Conservation (phyloP, 2,888 invertebrate genomes). For the Osmoderma eremita region DNA sequence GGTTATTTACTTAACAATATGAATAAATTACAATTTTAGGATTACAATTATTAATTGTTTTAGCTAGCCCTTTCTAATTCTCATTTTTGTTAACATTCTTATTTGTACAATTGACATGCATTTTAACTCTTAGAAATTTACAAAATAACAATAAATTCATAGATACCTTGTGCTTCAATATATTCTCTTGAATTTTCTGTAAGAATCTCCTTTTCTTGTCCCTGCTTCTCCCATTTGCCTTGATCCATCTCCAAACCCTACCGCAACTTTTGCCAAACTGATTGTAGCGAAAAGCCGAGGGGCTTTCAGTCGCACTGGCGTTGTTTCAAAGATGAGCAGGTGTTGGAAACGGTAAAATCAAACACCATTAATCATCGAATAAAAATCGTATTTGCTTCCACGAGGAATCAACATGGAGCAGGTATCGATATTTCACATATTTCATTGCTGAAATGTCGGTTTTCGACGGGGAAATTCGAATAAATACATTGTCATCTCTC, state of each 20-base stretch:
- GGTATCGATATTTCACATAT: neutral
- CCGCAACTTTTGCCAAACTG: slow-evolving; percentile 48
- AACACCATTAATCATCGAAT: neutral
- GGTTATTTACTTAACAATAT: no score
- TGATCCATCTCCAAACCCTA: slow-evolving; percentile 49
- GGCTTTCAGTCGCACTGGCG: slow-evolving; percentile 30
- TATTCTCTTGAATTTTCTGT: slow-evolving; percentile 33
- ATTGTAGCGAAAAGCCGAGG: slow-evolving; percentile 21
- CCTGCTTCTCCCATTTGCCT: neutral
- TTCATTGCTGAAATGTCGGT: neutral
- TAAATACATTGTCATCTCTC: slow-evolving; percentile 2
- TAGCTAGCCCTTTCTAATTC: no score
- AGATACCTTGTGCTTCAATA: slow-evolving; percentile 28
- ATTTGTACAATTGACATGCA: no score
- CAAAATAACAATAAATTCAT: neutral
- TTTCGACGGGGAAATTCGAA: neutral
- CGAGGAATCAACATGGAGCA: neutral
- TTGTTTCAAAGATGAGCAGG: slow-evolving; percentile 40
- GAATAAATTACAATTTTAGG: no score
- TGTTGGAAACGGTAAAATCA: neutral
- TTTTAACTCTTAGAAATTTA: no score
- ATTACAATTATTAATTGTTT: no score
- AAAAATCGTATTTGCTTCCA: neutral
- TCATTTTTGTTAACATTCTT: no score
- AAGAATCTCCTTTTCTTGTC: slow-evolving; percentile 10